phyloP scores from a whole-genome alignment of 2,888 invertebrate genomes.

The Balanococcus diminutus region DNA sequence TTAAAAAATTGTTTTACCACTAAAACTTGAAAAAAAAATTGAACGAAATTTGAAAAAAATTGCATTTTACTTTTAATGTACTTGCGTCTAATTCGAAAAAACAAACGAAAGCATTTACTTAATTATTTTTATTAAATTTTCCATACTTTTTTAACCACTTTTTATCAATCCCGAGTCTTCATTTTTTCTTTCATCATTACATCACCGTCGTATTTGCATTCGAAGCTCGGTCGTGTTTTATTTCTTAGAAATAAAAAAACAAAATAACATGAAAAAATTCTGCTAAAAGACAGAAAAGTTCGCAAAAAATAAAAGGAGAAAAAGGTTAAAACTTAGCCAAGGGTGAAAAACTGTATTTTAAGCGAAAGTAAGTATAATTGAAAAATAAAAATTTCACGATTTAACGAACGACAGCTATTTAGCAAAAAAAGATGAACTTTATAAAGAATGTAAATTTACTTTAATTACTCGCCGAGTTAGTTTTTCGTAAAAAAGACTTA shows the following conservation, averaged over 20 bases:
- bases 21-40: too few species aligned
- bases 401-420: conserved; percentile 13
- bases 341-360: not conserved
- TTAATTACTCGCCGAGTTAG: not conserved
- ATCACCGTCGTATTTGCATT: not conserved
- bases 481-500: not conserved
- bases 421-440: not conserved
- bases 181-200: not conserved
- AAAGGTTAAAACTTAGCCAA: conserved; percentile 4
- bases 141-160: too few species aligned
- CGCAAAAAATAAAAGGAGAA: not conserved
- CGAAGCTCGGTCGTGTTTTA: not conserved
- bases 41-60: too few species aligned
- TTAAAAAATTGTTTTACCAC: too few species aligned
- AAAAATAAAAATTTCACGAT: conserved; percentile 14
- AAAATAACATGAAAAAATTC: not conserved
- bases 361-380: not conserved
- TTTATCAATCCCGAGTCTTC: not conserved
- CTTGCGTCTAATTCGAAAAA: too few species aligned
- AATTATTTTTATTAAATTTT: too few species aligned
- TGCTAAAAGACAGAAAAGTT: not conserved
- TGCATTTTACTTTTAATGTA: too few species aligned
- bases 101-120: too few species aligned
- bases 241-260: not conserved
- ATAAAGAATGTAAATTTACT: not conserved